phyloP scores from a whole-genome alignment of 2,888 invertebrate genomes.

The Nomada ferruginata region DNA sequence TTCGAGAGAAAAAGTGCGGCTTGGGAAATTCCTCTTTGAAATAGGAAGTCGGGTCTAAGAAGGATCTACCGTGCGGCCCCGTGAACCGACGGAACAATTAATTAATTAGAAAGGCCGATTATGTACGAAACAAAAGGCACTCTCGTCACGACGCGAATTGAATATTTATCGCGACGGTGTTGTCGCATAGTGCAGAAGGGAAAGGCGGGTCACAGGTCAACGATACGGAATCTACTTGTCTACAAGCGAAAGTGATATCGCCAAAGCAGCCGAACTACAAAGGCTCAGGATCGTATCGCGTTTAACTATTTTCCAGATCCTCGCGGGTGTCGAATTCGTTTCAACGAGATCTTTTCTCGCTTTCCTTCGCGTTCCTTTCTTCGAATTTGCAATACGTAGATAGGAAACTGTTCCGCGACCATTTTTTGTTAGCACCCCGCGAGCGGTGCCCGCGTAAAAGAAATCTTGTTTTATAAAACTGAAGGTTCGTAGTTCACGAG shows the following conservation, averaged over 20 bases:
- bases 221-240: conserved; percentile 74
- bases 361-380: not conserved
- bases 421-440: not conserved
- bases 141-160: conserved; percentile 76
- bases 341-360: conserved; percentile 37
- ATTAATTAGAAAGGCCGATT: conserved; percentile 71
- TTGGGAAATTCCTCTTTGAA: conserved; percentile 51
- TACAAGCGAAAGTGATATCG: conserved; percentile 75
- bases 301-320: conserved; percentile 38
- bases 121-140: conserved; percentile 64
- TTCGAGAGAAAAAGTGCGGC: conserved; percentile 57
- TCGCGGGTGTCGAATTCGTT: conserved; percentile 43
- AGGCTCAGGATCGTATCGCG: conserved; percentile 59
- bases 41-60: conserved; percentile 49
- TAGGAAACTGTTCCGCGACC: conserved; percentile 21
- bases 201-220: conserved; percentile 76
- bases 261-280: conserved; percentile 41
- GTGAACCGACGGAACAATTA: conserved; percentile 50
- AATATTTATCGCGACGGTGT: conserved; percentile 76
- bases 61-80: conserved; percentile 24
- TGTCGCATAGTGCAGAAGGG: conserved; percentile 71
- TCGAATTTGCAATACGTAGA: not conserved
- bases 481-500: conserved; percentile 29
- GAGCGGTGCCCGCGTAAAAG: no score
- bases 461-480: conserved; percentile 30